These are phyloP conservation scores for Meiosimyza decipiens DNA, from an alignment of 2,888 invertebrate genomes.

Conservation along the genomic window DNA sequence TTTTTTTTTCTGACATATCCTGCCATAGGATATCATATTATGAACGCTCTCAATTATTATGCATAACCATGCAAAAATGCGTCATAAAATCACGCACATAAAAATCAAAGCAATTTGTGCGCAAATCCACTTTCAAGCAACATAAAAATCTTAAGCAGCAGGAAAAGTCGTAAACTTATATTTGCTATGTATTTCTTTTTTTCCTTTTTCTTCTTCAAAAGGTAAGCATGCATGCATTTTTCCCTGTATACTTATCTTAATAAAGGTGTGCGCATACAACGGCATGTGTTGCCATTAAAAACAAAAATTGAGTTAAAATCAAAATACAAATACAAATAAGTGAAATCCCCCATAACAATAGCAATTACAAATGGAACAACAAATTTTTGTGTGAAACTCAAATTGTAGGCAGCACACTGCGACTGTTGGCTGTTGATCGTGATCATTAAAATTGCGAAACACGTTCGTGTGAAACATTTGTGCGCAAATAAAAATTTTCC, in stretches of 20 bases:
- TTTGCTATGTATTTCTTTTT: too few relatives aligned
- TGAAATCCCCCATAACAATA: not conserved
- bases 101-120: slow-evolving; percentile 35
- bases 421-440: not conserved
- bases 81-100: slow-evolving; percentile 9
- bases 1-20: not conserved
- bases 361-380: not conserved
- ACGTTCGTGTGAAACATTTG: slow-evolving; percentile 25
- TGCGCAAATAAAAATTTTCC: not conserved
- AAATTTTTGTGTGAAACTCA: not conserved
- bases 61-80: slow-evolving; percentile 16
- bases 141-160: too few relatives aligned
- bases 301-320: not conserved
- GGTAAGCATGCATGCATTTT: too few relatives aligned
- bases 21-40: not conserved
- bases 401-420: not conserved
- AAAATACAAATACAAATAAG: not conserved
- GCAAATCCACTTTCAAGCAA: slow-evolving; percentile 21
- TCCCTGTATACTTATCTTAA: too few relatives aligned
- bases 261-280: not conserved
- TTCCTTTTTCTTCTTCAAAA: too few relatives aligned
- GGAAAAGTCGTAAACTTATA: too few relatives aligned
- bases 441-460: slow-evolving; percentile 33
- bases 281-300: not conserved
- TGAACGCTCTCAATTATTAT: slow-evolving; percentile 1